Conservation (phyloP, 2,797 vertebrate genomes). For the Phyllotis vaccarum region DNA sequence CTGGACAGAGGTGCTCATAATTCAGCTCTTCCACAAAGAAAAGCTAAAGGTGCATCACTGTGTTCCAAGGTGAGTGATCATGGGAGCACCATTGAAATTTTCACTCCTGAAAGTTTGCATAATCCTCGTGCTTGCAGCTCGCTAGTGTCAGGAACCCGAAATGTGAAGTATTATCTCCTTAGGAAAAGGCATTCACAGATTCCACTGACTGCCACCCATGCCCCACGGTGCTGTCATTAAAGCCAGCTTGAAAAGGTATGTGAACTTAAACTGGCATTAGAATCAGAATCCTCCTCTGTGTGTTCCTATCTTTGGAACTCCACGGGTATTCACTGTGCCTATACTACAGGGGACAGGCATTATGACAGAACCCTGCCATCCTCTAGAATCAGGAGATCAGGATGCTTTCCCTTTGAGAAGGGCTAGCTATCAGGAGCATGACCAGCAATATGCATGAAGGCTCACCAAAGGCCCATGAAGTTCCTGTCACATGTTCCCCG, state of each 20-base stretch:
- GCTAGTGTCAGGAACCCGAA: not conserved
- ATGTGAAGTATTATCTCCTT: not conserved
- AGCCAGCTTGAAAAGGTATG: not conserved
- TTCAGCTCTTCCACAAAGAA: not conserved
- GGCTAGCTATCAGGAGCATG: not conserved
- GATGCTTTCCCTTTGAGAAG: not conserved
- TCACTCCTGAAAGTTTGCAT: not conserved
- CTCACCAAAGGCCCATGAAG: not conserved
- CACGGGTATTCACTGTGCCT: too few species aligned
- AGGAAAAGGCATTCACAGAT: not conserved
- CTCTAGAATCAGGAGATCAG: not conserved
- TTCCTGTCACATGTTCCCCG: not conserved
- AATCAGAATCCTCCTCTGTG: not conserved
- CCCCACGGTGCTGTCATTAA: not conserved
- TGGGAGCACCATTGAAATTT: not conserved
- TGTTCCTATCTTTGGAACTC: not conserved
- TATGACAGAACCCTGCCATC: not conserved
- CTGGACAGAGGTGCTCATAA: not conserved
- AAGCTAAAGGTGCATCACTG: not conserved
- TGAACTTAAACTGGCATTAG: not conserved
- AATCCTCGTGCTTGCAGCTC: not conserved
- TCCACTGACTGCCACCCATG: not conserved
- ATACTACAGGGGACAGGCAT: not conserved
- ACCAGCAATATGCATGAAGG: not conserved
- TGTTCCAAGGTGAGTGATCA: not conserved